phyloP scores from a whole-genome alignment of 2,888 invertebrate species.

The Thecocarcelia acutangulata region DNA sequence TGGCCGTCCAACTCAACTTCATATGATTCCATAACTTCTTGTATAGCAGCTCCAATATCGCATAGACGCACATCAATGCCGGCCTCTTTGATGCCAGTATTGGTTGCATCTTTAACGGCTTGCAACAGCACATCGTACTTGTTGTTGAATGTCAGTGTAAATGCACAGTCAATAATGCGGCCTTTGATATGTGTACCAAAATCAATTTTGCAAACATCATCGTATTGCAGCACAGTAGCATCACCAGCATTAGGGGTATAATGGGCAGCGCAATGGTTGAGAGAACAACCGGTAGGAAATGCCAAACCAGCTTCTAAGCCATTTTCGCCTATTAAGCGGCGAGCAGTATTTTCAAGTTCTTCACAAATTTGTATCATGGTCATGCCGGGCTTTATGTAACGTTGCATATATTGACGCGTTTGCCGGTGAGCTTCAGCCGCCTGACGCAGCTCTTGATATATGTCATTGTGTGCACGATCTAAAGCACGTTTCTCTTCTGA shows the following conservation, averaged over 20 bases:
- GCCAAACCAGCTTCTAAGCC: constrained; percentile 96
- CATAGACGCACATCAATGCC: constrained; percentile 99
- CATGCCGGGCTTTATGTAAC: constrained; percentile 98
- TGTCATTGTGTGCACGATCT: constrained; percentile 94
- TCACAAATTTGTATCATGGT: constrained; percentile 99
- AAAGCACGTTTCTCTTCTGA: constrained; percentile 94
- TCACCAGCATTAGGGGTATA: constrained; percentile 99
- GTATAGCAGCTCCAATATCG: constrained; percentile 97
- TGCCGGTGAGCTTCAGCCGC: constrained; percentile 99
- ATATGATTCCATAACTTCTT: constrained; percentile 99
- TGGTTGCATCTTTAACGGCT: constrained; percentile 98
- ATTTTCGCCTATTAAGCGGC: constrained; percentile 95
- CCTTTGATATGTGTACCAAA: constrained; percentile 99
- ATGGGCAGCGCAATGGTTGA: constrained; percentile 99
- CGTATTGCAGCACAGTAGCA: constrained; percentile 94
- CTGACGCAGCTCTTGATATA: constrained; percentile 95
- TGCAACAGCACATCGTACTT: constrained; percentile 96
- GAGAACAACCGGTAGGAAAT: constrained; percentile 99
- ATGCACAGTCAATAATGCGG: constrained; percentile 99
- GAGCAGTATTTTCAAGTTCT: constrained; percentile 94
- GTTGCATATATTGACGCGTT: constrained; percentile 87
- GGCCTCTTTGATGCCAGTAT: constrained; percentile 96
- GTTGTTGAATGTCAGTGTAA: constrained; percentile 97
- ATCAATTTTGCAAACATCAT: constrained; percentile 99
- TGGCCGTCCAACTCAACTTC: constrained; percentile 98